Evolutionary conservation across 2,888 invertebrate genomes (phyloP).

Genomic region (Mystacides longicornis): DNA sequence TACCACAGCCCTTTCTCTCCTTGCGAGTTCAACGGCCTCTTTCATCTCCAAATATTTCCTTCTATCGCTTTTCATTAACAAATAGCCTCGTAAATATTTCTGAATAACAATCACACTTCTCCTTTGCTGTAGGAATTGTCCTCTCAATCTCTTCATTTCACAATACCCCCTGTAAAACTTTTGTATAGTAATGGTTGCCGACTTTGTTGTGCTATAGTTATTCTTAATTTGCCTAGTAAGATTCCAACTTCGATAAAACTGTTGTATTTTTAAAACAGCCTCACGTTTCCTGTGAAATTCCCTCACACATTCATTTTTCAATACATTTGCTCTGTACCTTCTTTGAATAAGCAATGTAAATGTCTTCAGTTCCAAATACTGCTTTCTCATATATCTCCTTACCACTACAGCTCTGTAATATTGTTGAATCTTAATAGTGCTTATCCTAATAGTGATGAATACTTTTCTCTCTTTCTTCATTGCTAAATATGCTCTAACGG

Average conservation of each 20-base stretch:
- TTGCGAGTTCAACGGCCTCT: constrained; percentile 2
- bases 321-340: constrained; percentile 32
- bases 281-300: constrained; percentile 1
- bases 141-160: constrained; percentile 22
- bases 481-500: background rate
- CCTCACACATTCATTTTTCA: constrained; percentile 13
- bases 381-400: constrained; percentile 34
- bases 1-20: constrained; percentile 5
- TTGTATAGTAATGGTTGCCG: constrained; percentile 8
- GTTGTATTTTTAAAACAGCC: constrained; percentile 29
- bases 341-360: constrained; percentile 41
- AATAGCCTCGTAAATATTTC: constrained; percentile 34
- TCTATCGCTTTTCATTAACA: constrained; percentile 6
- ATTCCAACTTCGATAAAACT: constrained; percentile 28
- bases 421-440: constrained; percentile 30
- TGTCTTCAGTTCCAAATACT: constrained; percentile 34
- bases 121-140: constrained; percentile 34
- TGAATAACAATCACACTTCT: constrained; percentile 41
- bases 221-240: constrained; percentile 26
- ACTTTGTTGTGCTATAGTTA: constrained; percentile 7
- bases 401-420: constrained; percentile 32
- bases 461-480: constrained; percentile 26
- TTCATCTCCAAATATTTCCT: constrained; percentile 2
- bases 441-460: constrained; percentile 28
- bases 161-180: constrained; percentile 12